Conservation (phyloP, 2,113 vertebrate genomes). For the Ammodytes marinus region DNA sequence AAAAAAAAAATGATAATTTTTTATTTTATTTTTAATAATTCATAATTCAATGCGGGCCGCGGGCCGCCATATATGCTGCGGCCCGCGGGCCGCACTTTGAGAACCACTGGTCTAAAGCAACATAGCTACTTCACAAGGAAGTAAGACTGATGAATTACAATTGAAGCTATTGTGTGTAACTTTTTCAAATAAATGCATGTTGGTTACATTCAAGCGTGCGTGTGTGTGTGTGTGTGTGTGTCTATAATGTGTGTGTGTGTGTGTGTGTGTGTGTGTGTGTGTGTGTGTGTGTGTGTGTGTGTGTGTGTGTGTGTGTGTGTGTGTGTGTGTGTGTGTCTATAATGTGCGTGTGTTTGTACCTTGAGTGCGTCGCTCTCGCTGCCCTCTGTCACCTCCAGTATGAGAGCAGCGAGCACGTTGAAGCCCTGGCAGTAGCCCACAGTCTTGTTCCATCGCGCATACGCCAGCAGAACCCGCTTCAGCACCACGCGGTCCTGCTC, state of each 20-base stretch:
- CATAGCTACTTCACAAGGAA: background rate
- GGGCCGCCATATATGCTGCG: no score
- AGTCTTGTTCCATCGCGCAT: constrained; percentile 80
- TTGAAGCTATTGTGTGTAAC: no score
- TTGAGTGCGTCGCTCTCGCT: constrained; percentile 79
- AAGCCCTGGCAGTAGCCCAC: constrained; percentile 83
- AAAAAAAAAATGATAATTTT: no score
- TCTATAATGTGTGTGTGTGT: background rate
- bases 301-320: background rate
- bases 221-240: no score
- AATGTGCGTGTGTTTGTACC: constrained; percentile 39
- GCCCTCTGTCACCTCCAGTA: constrained; percentile 79
- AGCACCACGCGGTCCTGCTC: constrained; percentile 82
- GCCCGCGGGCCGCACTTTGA: no score
- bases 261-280: background rate
- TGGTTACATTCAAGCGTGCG: no score
- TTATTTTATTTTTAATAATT: no score
- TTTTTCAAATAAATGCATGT: no score
- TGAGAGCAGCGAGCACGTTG: constrained; percentile 79
- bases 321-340: background rate
- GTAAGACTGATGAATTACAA: background rate
- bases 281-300: background rate
- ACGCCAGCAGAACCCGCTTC: constrained; percentile 79
- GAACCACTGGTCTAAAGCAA: background rate
- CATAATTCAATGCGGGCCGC: background rate